These are phyloP conservation scores for Microtus ochrogaster DNA, from an alignment of 2,113 vertebrate species.

Conservation along the genomic window DNA sequence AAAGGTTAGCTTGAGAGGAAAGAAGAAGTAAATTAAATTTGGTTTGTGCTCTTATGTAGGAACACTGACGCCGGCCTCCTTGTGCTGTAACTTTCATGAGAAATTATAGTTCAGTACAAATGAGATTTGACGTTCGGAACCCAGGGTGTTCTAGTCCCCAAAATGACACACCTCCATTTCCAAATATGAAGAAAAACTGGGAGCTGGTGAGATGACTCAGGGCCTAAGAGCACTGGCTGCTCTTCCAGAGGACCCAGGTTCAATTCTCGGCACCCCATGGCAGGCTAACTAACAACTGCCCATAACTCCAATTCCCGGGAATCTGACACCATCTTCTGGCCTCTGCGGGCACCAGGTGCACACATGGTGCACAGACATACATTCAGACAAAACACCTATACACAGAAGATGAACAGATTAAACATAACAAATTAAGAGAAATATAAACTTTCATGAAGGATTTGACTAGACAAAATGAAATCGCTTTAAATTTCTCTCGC, in stretches of 20 bases:
- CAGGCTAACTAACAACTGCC: not conserved
- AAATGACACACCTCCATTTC: not conserved
- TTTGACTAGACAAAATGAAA: not conserved
- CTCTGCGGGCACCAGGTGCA: not conserved
- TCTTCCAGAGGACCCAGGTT: not conserved
- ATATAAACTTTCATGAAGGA: not conserved
- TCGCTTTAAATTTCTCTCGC: not conserved
- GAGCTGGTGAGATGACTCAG: not conserved
- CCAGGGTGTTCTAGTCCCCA: not conserved
- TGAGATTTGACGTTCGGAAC: not conserved
- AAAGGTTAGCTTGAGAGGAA: not conserved
- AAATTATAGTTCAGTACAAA: not conserved
- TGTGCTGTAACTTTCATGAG: not conserved
- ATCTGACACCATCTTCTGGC: not conserved
- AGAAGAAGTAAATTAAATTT: constrained; percentile 8
- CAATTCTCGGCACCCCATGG: not conserved
- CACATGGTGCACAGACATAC: not conserved
- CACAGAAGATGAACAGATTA: not conserved
- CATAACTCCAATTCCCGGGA: not conserved
- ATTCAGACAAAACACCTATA: not conserved
- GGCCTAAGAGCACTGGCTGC: not conserved
- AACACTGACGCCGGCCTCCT: not conserved
- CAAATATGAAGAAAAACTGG: not conserved
- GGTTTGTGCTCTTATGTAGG: not conserved
- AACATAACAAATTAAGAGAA: not conserved